Base-by-base conservation (phyloP, 2,113 vertebrate genomes). In the Petaurus breviceps region DNA sequence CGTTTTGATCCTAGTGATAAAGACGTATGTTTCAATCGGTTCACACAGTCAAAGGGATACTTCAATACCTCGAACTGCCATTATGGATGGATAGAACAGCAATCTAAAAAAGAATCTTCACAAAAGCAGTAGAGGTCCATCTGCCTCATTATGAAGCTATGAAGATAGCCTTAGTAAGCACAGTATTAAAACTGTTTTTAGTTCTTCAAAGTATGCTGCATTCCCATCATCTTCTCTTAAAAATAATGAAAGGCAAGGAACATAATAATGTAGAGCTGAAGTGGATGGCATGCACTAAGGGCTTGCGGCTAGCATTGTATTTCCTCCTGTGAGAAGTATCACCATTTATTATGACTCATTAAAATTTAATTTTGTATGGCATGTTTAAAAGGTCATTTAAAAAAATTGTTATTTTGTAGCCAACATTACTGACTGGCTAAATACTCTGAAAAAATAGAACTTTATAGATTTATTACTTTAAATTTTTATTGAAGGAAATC, bases 361-460 rank as follows among this genome's bases (percentile, higher is more conserved):
- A 98, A 98, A 98, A 93, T 97, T 98, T 98, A 95, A 98, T 98
- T 98, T 98, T 93, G 97, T 77, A 96, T 77, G 97, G 53, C 91
- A 97, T 97, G 94, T 98, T 97, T 98, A 97, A 98, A 98, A 98
- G 97, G 97, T 98, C 96, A 96, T 96, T 97, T 98, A 97, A 96
- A 43, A 51, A 97, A 98, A 98, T 19, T 31, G 51, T 51, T 95
- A 90, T 94, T 94, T 96, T 97, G 93, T 61, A 97, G 93, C 51
- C 89, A 97, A 52, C 90, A 84, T 96, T 98, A 97, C 93, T 95
- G 93, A 97, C 47, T 94, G 94, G 93, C 97, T 98, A 98, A 97
- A 92, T 93, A 96, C 94, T 97, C 43, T 47, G 51, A 95, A 90
- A 97, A 93, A 84, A 97, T 92, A 98, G 96, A 95, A 96, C n/a